These are phyloP conservation scores for Drosophila putrida DNA, from an alignment of 2,888 invertebrate species.

Conservation along the genomic window DNA sequence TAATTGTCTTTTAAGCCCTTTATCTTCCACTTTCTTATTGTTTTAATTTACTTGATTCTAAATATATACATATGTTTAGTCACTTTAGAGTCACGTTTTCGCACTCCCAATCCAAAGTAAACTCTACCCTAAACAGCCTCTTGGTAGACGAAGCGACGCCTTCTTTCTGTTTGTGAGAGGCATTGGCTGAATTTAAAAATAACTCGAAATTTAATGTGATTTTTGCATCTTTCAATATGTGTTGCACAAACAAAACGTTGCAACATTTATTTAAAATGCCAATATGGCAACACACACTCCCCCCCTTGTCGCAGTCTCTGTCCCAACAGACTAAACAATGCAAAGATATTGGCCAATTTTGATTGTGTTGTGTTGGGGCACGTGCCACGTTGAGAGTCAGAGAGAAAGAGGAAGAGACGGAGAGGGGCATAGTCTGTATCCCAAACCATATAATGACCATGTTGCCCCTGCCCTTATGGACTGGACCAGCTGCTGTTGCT, in stretches of 20 bases:
- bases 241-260: constrained; percentile 26
- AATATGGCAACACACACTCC: background rate
- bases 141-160: constrained; percentile 56
- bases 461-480: constrained; percentile 6
- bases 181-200: constrained; percentile 40
- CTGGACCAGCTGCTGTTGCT: constrained; percentile 34
- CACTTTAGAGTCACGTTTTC: constrained; percentile 13
- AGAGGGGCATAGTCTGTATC: background rate
- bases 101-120: background rate
- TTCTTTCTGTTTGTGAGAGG: background rate
- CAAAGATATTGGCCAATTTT: constrained; percentile 44
- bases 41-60: background rate
- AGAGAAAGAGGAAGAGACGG: background rate
- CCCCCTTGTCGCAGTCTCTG: background rate
- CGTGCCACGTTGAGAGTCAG: constrained; percentile 50
- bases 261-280: constrained; percentile 55
- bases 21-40: background rate
- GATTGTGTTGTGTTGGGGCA: constrained; percentile 47
- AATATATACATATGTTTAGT: background rate
- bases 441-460: constrained; percentile 19
- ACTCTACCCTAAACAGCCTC: background rate
- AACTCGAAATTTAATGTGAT: constrained; percentile 21
- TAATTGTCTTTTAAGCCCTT: background rate
- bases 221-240: constrained; percentile 18
- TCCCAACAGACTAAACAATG: constrained; percentile 65